phyloP scores from a whole-genome alignment of 2,888 invertebrate genomes.

The Parnassius orleans region DNA sequence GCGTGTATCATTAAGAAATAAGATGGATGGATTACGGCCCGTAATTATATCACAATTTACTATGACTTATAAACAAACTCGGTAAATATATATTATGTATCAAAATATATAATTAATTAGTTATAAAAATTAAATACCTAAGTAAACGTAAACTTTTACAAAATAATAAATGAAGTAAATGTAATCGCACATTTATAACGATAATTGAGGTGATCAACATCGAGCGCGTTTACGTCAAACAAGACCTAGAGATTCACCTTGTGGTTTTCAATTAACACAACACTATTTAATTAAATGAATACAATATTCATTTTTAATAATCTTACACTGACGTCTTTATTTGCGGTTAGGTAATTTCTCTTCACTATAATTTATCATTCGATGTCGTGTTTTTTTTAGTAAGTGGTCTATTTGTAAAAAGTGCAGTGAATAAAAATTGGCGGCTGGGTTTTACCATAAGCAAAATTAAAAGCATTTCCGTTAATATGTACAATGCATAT shows the following conservation, averaged over 20 bases:
- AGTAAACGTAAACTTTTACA: no score
- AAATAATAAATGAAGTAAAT: no score
- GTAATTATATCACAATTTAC: no score
- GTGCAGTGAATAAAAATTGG: neutral
- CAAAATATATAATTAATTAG: no score
- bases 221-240: slow-evolving; percentile 10
- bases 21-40: no score
- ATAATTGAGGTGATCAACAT: neutral
- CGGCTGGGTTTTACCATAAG: slow-evolving; percentile 16
- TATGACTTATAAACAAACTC: no score
- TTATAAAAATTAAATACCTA: no score
- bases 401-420: slow-evolving; percentile 1
- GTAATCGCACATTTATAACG: neutral
- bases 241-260: slow-evolving; percentile 16
- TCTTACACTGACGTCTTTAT: slow-evolving; percentile 11
- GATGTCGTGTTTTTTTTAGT: neutral
- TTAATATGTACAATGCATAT: neutral
- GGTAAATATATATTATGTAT: no score
- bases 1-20: no score
- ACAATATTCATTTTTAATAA: slow-evolving; percentile 9
- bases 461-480: slow-evolving; percentile 3
- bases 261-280: slow-evolving; percentile 13
- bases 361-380: neutral
- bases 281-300: slow-evolving; percentile 7
- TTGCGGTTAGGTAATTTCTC: slow-evolving; percentile 18